These are phyloP conservation scores for Anagyrus pseudococci DNA, from an alignment of 2,888 invertebrate species.

Conservation along the genomic window DNA sequence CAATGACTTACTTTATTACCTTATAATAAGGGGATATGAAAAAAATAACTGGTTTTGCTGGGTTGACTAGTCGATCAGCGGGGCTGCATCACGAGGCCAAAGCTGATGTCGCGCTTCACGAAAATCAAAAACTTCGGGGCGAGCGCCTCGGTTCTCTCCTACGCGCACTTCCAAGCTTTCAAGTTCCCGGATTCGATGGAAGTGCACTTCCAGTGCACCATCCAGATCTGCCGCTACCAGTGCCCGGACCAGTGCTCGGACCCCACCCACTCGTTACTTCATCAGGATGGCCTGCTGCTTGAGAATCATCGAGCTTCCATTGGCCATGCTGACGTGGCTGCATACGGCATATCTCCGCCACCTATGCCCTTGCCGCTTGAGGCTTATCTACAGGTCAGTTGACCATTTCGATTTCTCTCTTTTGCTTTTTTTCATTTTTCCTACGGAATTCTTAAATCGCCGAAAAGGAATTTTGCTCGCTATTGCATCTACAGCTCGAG, in stretches of 20 bases:
- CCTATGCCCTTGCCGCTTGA: slow-evolving; percentile 70
- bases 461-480: background rate
- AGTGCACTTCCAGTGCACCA: slow-evolving; percentile 94
- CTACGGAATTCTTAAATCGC: background rate
- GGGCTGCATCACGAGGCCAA: slow-evolving; percentile 90
- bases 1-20: background rate
- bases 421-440: background rate
- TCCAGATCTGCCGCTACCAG: slow-evolving; percentile 91
- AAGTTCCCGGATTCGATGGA: slow-evolving; percentile 97
- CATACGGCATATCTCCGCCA: slow-evolving; percentile 75
- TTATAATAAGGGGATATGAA: no score
- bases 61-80: slow-evolving; percentile 75
- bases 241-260: slow-evolving; percentile 93
- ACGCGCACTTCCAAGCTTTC: slow-evolving; percentile 94
- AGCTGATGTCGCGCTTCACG: slow-evolving; percentile 91
- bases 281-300: slow-evolving; percentile 58
- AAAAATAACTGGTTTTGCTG: background rate
- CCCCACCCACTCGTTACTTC: slow-evolving; percentile 59
- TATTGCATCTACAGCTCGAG: background rate
- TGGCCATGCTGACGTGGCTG: slow-evolving; percentile 63
- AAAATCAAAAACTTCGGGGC: slow-evolving; percentile 96
- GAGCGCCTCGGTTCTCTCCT: slow-evolving; percentile 88
- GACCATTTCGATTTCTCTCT: background rate
- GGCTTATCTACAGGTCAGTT: slow-evolving; percentile 66
- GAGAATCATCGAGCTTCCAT: slow-evolving; percentile 64